Conservation (phyloP, 2,797 vertebrate genomes). For the Paguma larvata region DNA sequence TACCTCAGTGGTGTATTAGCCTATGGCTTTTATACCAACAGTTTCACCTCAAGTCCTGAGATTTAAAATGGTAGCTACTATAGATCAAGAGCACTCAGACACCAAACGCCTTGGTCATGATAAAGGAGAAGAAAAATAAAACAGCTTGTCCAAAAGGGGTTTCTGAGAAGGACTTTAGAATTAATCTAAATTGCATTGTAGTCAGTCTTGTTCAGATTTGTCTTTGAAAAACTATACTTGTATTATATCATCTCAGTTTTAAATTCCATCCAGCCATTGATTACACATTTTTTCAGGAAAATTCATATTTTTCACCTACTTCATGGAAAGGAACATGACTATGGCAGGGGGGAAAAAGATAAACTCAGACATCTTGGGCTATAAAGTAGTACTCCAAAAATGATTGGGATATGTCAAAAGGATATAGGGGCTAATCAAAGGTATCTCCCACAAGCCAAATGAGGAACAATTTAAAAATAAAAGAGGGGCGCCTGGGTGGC, state of each 20-base stretch:
- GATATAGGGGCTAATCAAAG: background rate
- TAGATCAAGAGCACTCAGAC: background rate
- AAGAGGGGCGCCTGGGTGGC: no score
- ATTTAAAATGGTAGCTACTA: conserved; percentile 3
- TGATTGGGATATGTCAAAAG: background rate
- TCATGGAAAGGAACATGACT: background rate
- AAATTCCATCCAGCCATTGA: background rate
- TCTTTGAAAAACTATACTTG: background rate
- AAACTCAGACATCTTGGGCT: background rate
- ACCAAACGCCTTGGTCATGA: background rate
- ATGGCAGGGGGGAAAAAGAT: background rate
- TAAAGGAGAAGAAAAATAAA: background rate
- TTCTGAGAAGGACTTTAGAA: background rate
- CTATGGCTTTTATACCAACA: background rate
- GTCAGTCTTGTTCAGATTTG: background rate
- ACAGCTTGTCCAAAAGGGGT: background rate
- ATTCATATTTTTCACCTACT: background rate
- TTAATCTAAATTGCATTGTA: background rate
- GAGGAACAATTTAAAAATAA: background rate
- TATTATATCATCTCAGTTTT: background rate
- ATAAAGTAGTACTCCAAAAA: background rate
- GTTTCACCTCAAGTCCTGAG: background rate
- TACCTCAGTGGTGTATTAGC: background rate
- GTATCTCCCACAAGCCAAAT: background rate
- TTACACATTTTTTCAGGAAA: background rate